Percentiles rank a stretch among this genome's conserved stretches.
phyloP scores from a whole-genome alignment of 2,797 vertebrate genomes.

The Enteromius thamalakanensis region DNA sequence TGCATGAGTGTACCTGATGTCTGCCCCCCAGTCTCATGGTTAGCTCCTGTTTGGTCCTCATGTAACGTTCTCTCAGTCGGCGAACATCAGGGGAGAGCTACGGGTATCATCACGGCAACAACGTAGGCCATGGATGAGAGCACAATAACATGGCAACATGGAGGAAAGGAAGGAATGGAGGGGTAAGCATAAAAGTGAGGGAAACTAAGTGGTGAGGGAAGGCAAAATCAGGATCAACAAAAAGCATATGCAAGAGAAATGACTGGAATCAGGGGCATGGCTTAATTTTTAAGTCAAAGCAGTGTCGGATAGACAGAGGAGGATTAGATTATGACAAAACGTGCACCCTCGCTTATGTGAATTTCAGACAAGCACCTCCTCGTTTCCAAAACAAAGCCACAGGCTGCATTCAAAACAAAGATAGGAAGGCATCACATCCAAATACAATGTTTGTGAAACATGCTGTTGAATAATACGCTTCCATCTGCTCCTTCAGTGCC shows the following conservation, averaged over 20 bases:
- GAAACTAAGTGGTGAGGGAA: slow-evolving; percentile 36
- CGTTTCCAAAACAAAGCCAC: slow-evolving; percentile 14
- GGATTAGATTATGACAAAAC: slow-evolving; percentile 39
- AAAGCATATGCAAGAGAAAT: slow-evolving; percentile 58
- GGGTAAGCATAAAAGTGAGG: slow-evolving; percentile 47
- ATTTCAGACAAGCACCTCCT: slow-evolving; percentile 33
- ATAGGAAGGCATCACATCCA: not conserved
- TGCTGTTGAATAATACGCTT: not conserved
- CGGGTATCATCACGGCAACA: slow-evolving; percentile 69
- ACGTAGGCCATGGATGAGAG: slow-evolving; percentile 75
- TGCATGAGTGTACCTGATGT: slow-evolving; percentile 78
- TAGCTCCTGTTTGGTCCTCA: slow-evolving; percentile 90
- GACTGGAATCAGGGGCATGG: slow-evolving; percentile 55
- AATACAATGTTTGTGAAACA: not conserved
- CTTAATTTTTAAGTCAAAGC: slow-evolving; percentile 57
- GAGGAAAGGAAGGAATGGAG: slow-evolving; percentile 11
- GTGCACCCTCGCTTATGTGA: slow-evolving; percentile 26
- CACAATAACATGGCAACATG: slow-evolving; percentile 63
- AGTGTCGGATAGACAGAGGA: slow-evolving; percentile 57
- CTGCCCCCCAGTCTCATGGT: slow-evolving; percentile 89
- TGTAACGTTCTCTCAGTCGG: slow-evolving; percentile 90
- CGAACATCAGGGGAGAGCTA: slow-evolving; percentile 91
- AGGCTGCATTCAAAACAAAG: not conserved
- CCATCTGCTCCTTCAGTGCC: not conserved
- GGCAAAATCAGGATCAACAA: slow-evolving; percentile 68